phyloP scores from a whole-genome alignment of 2,888 invertebrate genomes.

The Strigamia crassipes region DNA sequence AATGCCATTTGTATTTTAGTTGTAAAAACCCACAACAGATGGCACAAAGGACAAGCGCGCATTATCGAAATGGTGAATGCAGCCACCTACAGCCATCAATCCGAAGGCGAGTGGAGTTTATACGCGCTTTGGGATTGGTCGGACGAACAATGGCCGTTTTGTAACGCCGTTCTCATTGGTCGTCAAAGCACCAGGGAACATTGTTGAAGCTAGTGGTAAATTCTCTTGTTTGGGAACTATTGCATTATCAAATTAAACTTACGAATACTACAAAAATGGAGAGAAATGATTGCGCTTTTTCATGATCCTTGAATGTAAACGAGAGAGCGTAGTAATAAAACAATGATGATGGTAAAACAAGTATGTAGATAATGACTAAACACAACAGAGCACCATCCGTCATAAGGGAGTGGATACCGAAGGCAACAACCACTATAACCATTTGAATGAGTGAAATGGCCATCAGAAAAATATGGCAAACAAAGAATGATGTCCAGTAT shows the following conservation, averaged over 20 bases:
- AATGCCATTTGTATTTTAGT: too few relatives aligned
- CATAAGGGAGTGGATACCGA: slow-evolving; percentile 53
- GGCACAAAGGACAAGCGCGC: too few relatives aligned
- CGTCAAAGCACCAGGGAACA: too few relatives aligned
- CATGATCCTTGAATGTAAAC: slow-evolving; percentile 80
- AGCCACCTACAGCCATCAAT: too few relatives aligned
- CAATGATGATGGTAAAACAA: slow-evolving; percentile 77
- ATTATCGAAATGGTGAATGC: too few relatives aligned
- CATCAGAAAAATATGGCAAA: slow-evolving; percentile 76
- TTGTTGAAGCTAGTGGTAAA: too few relatives aligned
- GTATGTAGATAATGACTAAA: slow-evolving; percentile 55
- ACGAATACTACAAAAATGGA: slow-evolving; percentile 55
- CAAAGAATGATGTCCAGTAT: slow-evolving; percentile 60
- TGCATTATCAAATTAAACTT: slow-evolving; percentile 52
- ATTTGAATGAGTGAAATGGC: slow-evolving; percentile 73
- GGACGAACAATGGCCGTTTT: too few relatives aligned
- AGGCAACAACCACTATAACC: slow-evolving; percentile 69
- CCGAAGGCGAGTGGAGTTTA: too few relatives aligned
- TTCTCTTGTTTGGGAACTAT: too few relatives aligned
- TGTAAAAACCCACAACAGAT: too few relatives aligned
- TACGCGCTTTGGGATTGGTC: too few relatives aligned
- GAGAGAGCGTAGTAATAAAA: slow-evolving; percentile 76
- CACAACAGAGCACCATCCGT: slow-evolving; percentile 54
- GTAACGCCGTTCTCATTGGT: too few relatives aligned
- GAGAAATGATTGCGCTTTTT: slow-evolving; percentile 75